Evolutionary conservation across 2,113 vertebrate genomes (phyloP).

Genomic region (Corythaixoides concolor): DNA sequence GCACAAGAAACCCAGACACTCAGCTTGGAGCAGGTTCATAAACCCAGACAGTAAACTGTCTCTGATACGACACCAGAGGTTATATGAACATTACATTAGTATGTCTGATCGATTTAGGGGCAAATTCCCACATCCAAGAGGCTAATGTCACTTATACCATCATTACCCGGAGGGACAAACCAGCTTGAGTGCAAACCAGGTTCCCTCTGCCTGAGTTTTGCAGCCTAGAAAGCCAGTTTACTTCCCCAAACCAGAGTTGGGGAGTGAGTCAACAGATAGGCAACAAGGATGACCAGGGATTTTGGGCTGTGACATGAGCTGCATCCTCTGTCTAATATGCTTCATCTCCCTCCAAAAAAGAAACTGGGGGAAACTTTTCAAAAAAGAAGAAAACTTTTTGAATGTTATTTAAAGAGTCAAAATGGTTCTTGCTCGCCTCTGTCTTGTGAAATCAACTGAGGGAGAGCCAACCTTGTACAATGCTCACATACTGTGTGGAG

Average conservation of each 20-base stretch:
- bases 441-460: background rate
- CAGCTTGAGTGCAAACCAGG: background rate
- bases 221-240: background rate
- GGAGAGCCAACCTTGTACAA: background rate
- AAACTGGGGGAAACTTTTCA: background rate
- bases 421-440: background rate
- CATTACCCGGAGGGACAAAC: background rate
- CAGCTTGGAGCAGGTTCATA: background rate
- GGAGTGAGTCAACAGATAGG: background rate
- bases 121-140: background rate
- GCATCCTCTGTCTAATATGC: background rate
- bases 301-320: background rate
- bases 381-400: background rate
- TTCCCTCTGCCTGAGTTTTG: background rate
- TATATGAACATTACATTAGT: accelerated
- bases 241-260: background rate
- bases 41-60: background rate
- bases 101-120: background rate
- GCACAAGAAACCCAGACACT: background rate
- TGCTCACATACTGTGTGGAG: background rate
- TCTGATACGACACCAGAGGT: background rate
- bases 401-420: background rate
- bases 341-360: background rate
- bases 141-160: background rate
- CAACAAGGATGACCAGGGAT: background rate